phyloP scores from a whole-genome alignment of 1,140 invertebrate genomes.

The Brachionus koreanus region DNA sequence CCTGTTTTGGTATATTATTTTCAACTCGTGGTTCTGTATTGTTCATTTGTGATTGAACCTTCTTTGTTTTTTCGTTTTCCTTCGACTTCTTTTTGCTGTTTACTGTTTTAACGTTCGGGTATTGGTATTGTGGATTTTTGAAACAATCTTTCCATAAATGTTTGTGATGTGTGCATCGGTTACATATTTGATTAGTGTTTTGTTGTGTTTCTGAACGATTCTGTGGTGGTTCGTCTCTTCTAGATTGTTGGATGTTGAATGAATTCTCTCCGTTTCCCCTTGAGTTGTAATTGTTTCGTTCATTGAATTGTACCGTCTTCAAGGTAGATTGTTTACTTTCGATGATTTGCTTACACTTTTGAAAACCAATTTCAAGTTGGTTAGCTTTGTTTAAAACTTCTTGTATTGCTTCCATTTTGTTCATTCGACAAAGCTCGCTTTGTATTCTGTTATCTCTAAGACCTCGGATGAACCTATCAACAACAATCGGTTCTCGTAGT shows the following conservation, averaged over 20 bases:
- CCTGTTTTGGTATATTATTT: not conserved
- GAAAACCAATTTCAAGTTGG: not conserved
- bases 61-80: no score
- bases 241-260: no score
- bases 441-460: not conserved
- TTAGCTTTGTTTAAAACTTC: not conserved
- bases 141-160: no score
- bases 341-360: not conserved
- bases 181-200: no score
- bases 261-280: no score
- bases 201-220: no score
- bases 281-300: no score
- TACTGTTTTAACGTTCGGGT: no score
- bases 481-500: not conserved
- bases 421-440: not conserved
- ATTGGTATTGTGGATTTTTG: no score
- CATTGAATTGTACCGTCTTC: not conserved
- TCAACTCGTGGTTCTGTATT: not conserved
- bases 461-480: not conserved
- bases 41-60: not conserved
- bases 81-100: no score
- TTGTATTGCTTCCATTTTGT: not conserved
- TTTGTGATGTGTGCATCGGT: no score
- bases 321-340: not conserved
- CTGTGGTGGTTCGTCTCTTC: no score